Percentiles rank a stretch among this genome's conserved stretches.
phyloP scores from a whole-genome alignment of 1,140 invertebrate species.

The Dinothrombium tinctorium region DNA sequence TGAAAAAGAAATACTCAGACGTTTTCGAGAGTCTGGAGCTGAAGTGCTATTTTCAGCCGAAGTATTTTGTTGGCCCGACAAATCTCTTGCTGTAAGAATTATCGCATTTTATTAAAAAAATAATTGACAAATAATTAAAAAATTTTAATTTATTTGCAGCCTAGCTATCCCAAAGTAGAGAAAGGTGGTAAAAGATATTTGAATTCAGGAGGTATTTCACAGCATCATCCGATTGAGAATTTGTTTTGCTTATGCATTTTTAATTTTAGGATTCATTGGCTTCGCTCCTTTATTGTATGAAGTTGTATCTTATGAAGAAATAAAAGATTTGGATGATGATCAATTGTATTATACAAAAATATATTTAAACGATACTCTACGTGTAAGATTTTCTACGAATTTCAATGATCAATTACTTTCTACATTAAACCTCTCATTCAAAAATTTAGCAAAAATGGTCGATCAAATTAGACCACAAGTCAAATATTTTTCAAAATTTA shows the following conservation, averaged over 20 bases:
- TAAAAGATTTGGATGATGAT: slow-evolving; percentile 66
- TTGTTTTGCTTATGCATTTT: neutral
- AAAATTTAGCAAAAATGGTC: slow-evolving; percentile 29
- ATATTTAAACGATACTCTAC: slow-evolving; percentile 44
- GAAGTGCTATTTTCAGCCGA: slow-evolving; percentile 78
- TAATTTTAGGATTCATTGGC: slow-evolving; percentile 35
- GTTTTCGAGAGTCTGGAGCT: slow-evolving; percentile 47
- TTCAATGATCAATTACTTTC: neutral
- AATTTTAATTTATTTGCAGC: slow-evolving; percentile 19
- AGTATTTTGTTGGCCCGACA: slow-evolving; percentile 81
- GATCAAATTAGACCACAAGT: slow-evolving; percentile 67
- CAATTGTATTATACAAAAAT: slow-evolving; percentile 79
- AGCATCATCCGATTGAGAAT: neutral
- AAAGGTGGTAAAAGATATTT: slow-evolving; percentile 54
- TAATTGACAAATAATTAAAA: slow-evolving; percentile 6
- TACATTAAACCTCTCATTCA: neutral
- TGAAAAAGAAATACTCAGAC: slow-evolving; percentile 41
- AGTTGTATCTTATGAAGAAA: slow-evolving; percentile 33
- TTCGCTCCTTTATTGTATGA: slow-evolving; percentile 50
- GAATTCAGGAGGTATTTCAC: slow-evolving; percentile 58
- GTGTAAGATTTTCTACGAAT: slow-evolving; percentile 23
- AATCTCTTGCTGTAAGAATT: slow-evolving; percentile 30
- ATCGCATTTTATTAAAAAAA: slow-evolving; percentile 20
- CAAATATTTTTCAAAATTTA: slow-evolving; percentile 81
- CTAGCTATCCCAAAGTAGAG: slow-evolving; percentile 28